Percentiles rank a stretch among this genome's conserved stretches.
These are phyloP conservation scores for Prunella himalayana DNA, from an alignment of 2,113 vertebrate genomes.

Conservation along the genomic window DNA sequence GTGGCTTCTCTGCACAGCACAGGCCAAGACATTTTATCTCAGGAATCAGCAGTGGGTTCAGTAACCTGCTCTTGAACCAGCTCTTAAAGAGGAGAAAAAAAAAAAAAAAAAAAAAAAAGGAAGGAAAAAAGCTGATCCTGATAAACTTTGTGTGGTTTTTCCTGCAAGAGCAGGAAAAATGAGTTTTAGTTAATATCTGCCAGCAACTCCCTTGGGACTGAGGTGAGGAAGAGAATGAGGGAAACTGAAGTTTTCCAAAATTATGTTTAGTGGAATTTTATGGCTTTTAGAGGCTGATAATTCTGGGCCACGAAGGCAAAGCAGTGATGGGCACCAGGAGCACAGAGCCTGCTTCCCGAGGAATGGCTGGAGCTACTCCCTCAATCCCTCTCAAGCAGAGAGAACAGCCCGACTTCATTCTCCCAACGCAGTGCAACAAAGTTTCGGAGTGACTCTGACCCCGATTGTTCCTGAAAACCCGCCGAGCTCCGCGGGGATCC, in stretches of 20 bases:
- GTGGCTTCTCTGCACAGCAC: background rate
- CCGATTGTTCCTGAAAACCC: rapidly evolving
- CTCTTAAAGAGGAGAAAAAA: background rate
- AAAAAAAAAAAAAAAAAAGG: too few species aligned
- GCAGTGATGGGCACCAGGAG: rapidly evolving
- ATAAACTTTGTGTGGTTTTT: background rate
- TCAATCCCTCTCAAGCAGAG: rapidly evolving
- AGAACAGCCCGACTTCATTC: rapidly evolving
- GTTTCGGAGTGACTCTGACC: rapidly evolving
- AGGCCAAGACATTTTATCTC: background rate
- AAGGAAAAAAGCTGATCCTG: background rate
- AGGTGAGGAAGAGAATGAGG: background rate
- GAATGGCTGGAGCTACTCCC: rapidly evolving
- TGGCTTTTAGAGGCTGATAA: background rate
- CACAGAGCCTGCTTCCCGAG: rapidly evolving
- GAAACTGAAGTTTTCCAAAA: background rate
- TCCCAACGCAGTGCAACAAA: rapidly evolving
- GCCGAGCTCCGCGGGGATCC: rapidly evolving
- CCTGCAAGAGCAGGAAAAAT: background rate
- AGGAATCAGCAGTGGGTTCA: rapidly evolving
- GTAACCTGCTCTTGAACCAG: background rate
- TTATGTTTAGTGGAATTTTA: rapidly evolving
- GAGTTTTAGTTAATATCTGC: background rate
- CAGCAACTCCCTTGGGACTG: rapidly evolving
- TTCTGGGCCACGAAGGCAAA: background rate